Percentiles rank a stretch among this genome's conserved stretches.
Evolutionary conservation across 2,113 vertebrate genomes (phyloP).

Genomic region (Melospiza melodia): DNA sequence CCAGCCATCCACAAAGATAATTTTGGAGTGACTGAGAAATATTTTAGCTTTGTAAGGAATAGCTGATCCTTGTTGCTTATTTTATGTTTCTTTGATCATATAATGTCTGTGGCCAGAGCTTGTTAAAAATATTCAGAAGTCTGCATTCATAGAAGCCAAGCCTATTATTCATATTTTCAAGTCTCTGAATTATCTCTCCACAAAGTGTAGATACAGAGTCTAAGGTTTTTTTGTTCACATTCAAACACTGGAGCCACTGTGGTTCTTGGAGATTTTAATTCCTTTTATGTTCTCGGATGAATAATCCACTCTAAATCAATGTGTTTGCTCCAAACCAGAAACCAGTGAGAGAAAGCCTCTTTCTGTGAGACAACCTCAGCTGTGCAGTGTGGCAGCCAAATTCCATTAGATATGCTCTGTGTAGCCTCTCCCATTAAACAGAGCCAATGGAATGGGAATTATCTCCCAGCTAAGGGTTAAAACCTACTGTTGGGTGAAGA

Average conservation of each 20-base stretch:
- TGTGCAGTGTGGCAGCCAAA: neutral
- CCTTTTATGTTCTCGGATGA: neutral
- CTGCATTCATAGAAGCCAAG: neutral
- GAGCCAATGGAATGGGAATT: neutral
- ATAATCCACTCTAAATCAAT: neutral
- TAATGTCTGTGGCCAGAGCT: neutral
- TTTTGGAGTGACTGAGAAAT: neutral
- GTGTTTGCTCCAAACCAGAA: slow-evolving; percentile 10
- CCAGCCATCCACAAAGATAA: neutral
- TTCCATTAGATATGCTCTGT: neutral
- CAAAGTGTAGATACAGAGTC: neutral
- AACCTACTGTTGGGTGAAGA: neutral
- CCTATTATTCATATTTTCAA: neutral
- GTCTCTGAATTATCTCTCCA: neutral
- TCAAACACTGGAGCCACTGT: neutral
- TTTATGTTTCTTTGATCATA: neutral
- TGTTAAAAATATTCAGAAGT: neutral
- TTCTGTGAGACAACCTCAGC: neutral
- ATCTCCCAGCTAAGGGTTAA: neutral
- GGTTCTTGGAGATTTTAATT: neutral
- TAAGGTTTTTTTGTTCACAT: neutral
- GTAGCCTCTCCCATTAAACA: neutral
- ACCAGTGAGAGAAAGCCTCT: neutral
- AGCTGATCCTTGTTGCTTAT: neutral
- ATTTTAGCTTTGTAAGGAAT: neutral